phyloP scores from a whole-genome alignment of 2,113 vertebrate species.

The Leucoraja erinaceus region DNA sequence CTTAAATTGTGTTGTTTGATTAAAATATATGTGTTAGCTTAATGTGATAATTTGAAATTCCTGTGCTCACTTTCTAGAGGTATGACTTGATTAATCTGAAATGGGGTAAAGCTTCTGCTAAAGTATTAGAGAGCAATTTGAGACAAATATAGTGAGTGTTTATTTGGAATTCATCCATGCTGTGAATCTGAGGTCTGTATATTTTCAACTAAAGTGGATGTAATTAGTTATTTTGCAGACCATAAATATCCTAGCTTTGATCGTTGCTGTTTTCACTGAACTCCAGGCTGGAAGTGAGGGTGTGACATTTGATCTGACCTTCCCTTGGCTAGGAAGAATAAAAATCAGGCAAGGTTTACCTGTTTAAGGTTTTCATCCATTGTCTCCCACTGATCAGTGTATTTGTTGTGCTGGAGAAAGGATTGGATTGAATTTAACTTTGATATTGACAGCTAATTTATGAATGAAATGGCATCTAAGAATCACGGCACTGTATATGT shows the following conservation, averaged over 20 bases:
- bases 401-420: background rate
- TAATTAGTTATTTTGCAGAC: background rate
- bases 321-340: background rate
- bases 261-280: background rate
- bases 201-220: background rate
- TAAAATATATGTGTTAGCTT: background rate
- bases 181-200: background rate
- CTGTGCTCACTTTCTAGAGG: too few species aligned
- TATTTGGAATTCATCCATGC: background rate
- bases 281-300: background rate
- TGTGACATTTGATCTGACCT: background rate
- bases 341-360: background rate
- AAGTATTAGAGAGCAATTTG: background rate
- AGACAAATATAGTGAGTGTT: background rate
- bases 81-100: background rate
- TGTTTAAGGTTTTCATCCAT: background rate
- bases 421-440: background rate
- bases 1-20: background rate
- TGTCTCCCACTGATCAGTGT: background rate
- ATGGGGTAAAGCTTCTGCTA: background rate
- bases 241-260: background rate
- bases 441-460: background rate
- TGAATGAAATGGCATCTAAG: background rate
- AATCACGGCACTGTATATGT: background rate
- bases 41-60: background rate